Evolutionary conservation across 2,113 vertebrate species (phyloP).

Genomic region (Xiphophorus maculatus): DNA sequence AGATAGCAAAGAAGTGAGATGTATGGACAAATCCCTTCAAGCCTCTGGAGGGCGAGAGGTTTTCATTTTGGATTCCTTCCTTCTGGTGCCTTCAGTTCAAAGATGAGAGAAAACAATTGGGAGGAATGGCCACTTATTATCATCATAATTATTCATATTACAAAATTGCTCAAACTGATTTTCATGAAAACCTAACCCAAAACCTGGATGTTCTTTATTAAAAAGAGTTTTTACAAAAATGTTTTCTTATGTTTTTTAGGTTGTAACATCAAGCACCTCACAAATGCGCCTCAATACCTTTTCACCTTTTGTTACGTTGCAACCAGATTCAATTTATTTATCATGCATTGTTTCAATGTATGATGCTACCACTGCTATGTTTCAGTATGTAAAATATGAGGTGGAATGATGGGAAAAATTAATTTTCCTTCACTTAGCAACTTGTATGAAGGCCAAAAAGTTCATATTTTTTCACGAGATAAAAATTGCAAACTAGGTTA

Average conservation of each 20-base stretch:
- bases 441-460: neutral
- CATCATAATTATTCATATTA: no score
- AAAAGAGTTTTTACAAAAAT: neutral
- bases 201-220: neutral
- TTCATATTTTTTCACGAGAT: no score
- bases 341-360: no score
- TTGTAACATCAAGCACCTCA: neutral
- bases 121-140: no score
- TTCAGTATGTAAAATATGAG: no score
- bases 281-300: neutral
- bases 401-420: neutral
- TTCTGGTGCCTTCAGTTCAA: neutral
- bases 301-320: no score
- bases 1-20: slow-evolving; percentile 18
- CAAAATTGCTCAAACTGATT: no score
- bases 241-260: neutral
- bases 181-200: no score
- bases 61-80: slow-evolving; percentile 28
- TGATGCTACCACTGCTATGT: no score
- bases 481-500: no score
- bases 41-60: slow-evolving; percentile 27
- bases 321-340: no score
- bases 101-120: neutral
- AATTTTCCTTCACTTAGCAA: neutral
- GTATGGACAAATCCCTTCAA: slow-evolving; percentile 36